Evolutionary conservation across 1,140 invertebrate species (phyloP).

Genomic region (Drosophila orosa): DNA sequence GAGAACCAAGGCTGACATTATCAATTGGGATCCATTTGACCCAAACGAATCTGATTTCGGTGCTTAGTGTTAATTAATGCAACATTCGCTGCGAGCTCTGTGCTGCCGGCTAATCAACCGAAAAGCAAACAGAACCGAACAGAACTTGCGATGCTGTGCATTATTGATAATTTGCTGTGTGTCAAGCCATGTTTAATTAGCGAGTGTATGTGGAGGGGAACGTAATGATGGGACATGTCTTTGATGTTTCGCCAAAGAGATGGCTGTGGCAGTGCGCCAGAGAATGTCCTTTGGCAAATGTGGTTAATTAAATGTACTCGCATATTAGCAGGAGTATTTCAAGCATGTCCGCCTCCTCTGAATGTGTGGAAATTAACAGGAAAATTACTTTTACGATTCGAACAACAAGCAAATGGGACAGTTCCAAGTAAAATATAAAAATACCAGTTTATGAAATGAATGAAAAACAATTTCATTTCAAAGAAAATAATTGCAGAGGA

Average conservation of each 20-base stretch:
- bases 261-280: slow-evolving; percentile 3
- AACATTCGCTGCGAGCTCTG: slow-evolving; percentile 28
- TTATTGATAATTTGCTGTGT: slow-evolving; percentile 71
- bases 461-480: slow-evolving; percentile 26
- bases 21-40: slow-evolving; percentile 34
- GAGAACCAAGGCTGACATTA: background rate
- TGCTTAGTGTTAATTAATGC: slow-evolving; percentile 65
- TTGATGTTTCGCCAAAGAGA: slow-evolving; percentile 59
- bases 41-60: slow-evolving; percentile 22
- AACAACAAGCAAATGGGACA: slow-evolving; percentile 31
- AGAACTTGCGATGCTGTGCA: slow-evolving; percentile 37
- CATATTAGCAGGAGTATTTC: slow-evolving; percentile 62
- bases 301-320: slow-evolving; percentile 76
- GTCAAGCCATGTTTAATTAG: slow-evolving; percentile 61
- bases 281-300: slow-evolving; percentile 50
- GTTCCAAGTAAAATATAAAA: background rate
- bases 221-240: slow-evolving; percentile 35
- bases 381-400: slow-evolving; percentile 44
- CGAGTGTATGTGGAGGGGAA: slow-evolving; percentile 9
- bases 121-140: slow-evolving; percentile 26
- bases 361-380: slow-evolving; percentile 48
- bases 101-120: slow-evolving; percentile 53
- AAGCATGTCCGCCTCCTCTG: slow-evolving; percentile 44
- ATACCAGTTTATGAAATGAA: slow-evolving; percentile 15
- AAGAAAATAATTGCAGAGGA: slow-evolving; percentile 25